Evolutionary conservation across 2,113 vertebrate species (phyloP).

Genomic region (Physeter macrocephalus): DNA sequence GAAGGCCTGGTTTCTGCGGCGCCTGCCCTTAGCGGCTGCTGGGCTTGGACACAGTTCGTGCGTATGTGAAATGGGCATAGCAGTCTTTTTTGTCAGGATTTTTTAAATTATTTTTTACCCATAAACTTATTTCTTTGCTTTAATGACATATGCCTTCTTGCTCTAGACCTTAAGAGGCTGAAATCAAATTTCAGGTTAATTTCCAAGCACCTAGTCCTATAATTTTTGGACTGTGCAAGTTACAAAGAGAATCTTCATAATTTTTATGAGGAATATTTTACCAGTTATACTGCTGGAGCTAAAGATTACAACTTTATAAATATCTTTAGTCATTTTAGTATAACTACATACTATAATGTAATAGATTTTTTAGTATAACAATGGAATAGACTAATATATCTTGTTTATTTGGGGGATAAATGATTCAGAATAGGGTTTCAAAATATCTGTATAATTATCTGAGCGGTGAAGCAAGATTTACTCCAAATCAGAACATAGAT

Average conservation of each 20-base stretch:
- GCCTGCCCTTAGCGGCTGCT: accelerated
- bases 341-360: background rate
- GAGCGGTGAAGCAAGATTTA: background rate
- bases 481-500: background rate
- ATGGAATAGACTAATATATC: background rate
- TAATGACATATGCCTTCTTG: background rate
- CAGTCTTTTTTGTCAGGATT: accelerated
- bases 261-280: background rate
- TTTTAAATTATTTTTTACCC: background rate
- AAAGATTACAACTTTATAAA: background rate
- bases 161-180: too few relatives aligned
- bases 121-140: background rate
- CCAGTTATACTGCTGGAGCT: background rate
- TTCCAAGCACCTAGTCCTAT: too few relatives aligned
- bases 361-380: constrained; percentile 20
- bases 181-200: background rate
- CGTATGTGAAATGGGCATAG: too few relatives aligned
- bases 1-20: accelerated
- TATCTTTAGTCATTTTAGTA: background rate
- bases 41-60: accelerated
- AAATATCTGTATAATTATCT: constrained; percentile 22
- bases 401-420: constrained; percentile 38
- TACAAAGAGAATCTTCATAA: background rate
- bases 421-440: background rate
- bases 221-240: background rate